phyloP scores from a whole-genome alignment of 2,113 vertebrate species.

The Pseudonaja textilis region DNA sequence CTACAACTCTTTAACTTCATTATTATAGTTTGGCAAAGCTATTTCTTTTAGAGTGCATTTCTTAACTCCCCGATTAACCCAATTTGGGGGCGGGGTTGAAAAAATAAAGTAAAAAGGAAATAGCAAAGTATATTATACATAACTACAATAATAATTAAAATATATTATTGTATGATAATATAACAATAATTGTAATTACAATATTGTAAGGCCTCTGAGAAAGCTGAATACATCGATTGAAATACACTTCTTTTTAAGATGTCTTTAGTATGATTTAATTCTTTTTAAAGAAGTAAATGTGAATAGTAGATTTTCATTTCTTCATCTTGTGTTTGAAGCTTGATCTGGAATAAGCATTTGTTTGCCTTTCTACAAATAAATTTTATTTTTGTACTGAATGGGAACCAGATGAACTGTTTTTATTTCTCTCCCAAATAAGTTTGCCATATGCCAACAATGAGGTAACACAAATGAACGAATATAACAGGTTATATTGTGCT shows the following conservation, averaged over 20 bases:
- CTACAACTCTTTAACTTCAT: not conserved
- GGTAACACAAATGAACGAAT: not conserved
- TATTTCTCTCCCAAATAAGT: not conserved
- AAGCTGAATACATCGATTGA: not conserved
- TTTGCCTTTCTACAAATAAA: not conserved
- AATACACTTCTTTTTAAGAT: not conserved
- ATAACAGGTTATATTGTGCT: not conserved
- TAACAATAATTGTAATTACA: not conserved
- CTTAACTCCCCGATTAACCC: not conserved
- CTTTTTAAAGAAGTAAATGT: not conserved
- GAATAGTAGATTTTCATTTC: not conserved
- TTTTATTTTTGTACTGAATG: constrained; percentile 14
- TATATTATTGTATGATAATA: not conserved
- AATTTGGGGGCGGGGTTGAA: not conserved
- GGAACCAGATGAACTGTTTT: not conserved
- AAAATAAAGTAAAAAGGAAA: not conserved
- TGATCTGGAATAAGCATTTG: not conserved
- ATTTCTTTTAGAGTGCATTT: not conserved
- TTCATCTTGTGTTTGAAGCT: not conserved
- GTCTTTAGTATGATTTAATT: not conserved
- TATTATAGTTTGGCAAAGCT: not conserved
- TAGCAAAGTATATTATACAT: not conserved
- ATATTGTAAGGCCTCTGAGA: not conserved
- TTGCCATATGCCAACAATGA: not conserved
- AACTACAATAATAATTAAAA: not conserved